A percentile compares a stretch with the other conserved stretches of the same genome.
Conservation (phyloP, 2,888 invertebrate species). For the Microctonus brassicae region DNA sequence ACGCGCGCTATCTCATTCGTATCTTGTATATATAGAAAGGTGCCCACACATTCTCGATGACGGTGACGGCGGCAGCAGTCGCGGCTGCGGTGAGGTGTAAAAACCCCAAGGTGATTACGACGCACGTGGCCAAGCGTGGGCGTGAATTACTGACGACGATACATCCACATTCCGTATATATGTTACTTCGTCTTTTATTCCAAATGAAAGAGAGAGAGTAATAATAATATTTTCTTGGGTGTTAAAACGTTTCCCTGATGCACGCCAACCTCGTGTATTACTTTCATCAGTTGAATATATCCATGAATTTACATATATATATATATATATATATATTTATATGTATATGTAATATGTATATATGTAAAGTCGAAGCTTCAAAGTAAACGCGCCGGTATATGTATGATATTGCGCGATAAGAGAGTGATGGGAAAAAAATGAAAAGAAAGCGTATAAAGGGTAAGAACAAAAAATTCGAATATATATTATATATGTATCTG, state of each 20-base stretch:
- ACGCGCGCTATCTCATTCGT: conserved; percentile 11
- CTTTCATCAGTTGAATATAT: too few species aligned
- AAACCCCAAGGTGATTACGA: conserved; percentile 54
- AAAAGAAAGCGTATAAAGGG: not conserved
- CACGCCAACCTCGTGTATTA: not conserved
- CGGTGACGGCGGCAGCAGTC: not conserved
- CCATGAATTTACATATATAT: too few species aligned
- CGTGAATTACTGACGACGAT: conserved; percentile 63
- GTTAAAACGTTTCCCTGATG: not conserved
- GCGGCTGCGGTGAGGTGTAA: conserved; percentile 50
- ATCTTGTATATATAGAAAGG: conserved; percentile 45
- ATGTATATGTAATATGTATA: too few species aligned
- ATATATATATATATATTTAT: too few species aligned
- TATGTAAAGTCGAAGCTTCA: not conserved
- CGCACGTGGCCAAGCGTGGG: conserved; percentile 56
- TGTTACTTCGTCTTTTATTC: conserved; percentile 27
- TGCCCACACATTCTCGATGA: conserved; percentile 52
- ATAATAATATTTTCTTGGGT: conserved; percentile 12
- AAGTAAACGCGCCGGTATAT: not conserved
- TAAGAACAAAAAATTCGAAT: too few species aligned
- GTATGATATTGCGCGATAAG: not conserved
- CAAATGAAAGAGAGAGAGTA: too few species aligned
- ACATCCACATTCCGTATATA: conserved; percentile 45
- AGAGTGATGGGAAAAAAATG: not conserved
- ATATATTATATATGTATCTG: too few species aligned